Conservation (phyloP, 2,113 vertebrate genomes). For the Pterocles burchelli region DNA sequence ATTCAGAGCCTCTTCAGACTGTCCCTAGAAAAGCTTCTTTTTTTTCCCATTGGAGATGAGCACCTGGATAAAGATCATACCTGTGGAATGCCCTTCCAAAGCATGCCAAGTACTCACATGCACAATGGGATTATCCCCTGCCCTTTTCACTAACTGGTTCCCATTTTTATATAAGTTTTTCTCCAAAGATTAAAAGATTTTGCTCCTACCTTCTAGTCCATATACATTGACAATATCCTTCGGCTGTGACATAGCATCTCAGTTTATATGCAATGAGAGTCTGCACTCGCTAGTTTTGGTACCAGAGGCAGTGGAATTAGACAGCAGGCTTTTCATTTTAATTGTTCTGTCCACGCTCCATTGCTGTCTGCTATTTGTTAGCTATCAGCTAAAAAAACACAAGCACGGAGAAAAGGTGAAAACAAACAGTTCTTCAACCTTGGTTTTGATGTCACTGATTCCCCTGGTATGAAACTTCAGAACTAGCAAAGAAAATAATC, state of each 20-base stretch:
- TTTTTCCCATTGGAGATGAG: background rate
- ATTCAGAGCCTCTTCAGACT: background rate
- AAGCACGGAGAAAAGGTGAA: background rate
- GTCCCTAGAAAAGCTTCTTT: background rate
- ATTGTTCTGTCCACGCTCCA: background rate
- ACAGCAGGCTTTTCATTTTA: background rate
- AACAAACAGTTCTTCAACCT: background rate
- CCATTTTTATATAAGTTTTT: background rate
- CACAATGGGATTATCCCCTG: background rate
- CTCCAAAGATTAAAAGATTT: background rate
- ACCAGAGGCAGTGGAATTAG: background rate
- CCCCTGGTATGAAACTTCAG: background rate
- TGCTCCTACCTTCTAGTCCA: background rate
- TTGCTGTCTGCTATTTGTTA: background rate
- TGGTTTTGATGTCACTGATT: background rate
- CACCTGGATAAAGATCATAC: background rate
- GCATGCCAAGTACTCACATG: background rate
- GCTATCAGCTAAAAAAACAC: background rate
- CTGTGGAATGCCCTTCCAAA: background rate
- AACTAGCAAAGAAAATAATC: background rate
- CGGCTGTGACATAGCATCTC: background rate
- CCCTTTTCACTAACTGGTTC: background rate
- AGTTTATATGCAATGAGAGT: background rate
- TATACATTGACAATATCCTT: background rate
- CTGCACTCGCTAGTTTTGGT: background rate